These are phyloP conservation scores for Artemia sinica DNA, from an alignment of 2,888 invertebrate genomes.

Conservation along the genomic window DNA sequence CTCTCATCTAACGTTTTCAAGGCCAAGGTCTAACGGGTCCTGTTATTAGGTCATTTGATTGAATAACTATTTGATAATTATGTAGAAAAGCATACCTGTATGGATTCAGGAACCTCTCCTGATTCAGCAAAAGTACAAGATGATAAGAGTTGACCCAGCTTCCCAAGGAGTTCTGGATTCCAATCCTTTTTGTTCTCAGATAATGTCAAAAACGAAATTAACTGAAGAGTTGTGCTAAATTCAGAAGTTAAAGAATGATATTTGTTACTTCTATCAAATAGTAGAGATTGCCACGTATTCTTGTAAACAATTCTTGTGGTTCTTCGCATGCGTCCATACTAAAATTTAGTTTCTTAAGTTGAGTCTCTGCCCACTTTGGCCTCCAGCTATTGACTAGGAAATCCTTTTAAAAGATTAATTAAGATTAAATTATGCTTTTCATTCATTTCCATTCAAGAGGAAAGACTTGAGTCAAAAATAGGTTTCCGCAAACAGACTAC, in stretches of 20 bases:
- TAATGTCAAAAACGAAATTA: constrained; percentile 28
- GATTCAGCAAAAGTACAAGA: constrained; percentile 51
- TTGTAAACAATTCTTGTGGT: constrained; percentile 30
- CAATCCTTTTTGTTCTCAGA: constrained; percentile 35
- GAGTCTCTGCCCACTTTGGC: constrained; percentile 30
- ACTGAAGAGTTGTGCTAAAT: constrained; percentile 25
- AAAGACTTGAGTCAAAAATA: too few species aligned
- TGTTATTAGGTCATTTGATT: constrained; percentile 21
- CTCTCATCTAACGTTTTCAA: too few species aligned
- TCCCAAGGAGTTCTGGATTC: constrained; percentile 45
- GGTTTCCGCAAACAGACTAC: too few species aligned
- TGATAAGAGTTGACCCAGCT: constrained; percentile 48
- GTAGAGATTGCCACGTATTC: constrained; percentile 29
- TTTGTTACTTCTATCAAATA: constrained; percentile 27
- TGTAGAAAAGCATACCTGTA: constrained; percentile 29
- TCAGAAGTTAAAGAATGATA: constrained; percentile 36
- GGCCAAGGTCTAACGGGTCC: constrained; percentile 15
- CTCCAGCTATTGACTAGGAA: constrained; percentile 29
- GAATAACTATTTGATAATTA: constrained; percentile 12
- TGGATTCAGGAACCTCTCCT: constrained; percentile 48
- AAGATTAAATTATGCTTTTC: constrained; percentile 16
- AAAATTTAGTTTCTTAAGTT: constrained; percentile 31
- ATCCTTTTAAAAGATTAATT: constrained; percentile 27
- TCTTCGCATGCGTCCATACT: constrained; percentile 29
- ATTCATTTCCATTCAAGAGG: constrained; percentile 24